These are phyloP conservation scores for Hypena proboscidalis DNA, from an alignment of 2,888 invertebrate genomes.

Conservation along the genomic window DNA sequence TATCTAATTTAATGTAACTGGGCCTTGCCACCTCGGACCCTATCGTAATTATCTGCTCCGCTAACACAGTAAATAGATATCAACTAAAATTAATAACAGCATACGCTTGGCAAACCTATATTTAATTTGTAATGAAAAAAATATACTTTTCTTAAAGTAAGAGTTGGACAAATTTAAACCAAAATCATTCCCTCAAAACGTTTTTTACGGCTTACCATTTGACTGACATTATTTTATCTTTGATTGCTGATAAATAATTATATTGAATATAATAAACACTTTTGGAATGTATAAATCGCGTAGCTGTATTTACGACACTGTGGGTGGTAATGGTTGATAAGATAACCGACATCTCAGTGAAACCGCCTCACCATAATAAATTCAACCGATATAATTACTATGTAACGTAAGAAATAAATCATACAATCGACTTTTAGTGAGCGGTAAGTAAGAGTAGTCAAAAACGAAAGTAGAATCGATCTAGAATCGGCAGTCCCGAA, in stretches of 20 bases:
- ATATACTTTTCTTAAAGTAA: no score
- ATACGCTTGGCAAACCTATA: no score
- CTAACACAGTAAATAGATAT: constrained; percentile 20
- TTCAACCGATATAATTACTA: constrained; percentile 40
- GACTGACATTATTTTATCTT: no score
- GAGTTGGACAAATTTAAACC: no score
- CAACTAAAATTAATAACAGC: constrained; percentile 34
- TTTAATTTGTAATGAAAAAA: no score
- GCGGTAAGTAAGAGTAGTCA: constrained; percentile 80
- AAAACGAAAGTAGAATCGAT: constrained; percentile 85
- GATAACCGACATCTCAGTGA: constrained; percentile 9
- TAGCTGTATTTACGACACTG: no score
- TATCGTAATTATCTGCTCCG: constrained; percentile 13
- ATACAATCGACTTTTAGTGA: constrained; percentile 64
- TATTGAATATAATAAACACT: no score
- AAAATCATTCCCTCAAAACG: no score
- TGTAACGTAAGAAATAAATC: constrained; percentile 63
- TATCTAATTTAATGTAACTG: background rate
- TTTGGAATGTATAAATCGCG: no score
- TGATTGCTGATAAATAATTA: no score
- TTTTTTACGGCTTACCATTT: no score
- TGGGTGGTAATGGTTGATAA: no score
- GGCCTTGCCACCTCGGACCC: constrained; percentile 2
- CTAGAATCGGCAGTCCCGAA: constrained; percentile 80
- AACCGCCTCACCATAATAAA: constrained; percentile 33